Evolutionary conservation across 2,113 vertebrate genomes (phyloP).

Genomic region (Nesoenas mayeri): DNA sequence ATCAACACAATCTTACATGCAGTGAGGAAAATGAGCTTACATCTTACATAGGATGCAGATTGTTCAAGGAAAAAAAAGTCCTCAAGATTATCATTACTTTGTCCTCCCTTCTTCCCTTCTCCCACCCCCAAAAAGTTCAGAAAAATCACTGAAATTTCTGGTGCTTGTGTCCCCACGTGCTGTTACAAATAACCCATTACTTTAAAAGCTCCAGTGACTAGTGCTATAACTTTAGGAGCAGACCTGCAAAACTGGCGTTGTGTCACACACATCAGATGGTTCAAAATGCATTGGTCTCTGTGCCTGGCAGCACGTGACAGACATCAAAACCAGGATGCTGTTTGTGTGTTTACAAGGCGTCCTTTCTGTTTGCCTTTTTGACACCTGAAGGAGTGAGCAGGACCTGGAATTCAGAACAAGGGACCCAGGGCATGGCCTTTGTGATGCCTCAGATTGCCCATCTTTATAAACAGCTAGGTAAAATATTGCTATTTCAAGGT

Average conservation of each 20-base stretch:
- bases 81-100: neutral
- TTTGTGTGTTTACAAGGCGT: neutral
- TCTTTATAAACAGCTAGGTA: neutral
- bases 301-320: neutral
- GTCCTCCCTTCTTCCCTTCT: neutral
- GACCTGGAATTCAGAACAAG: neutral
- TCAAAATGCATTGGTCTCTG: neutral
- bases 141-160: neutral
- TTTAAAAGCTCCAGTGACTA: neutral
- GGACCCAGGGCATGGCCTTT: neutral
- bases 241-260: neutral
- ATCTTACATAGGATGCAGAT: neutral
- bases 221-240: neutral
- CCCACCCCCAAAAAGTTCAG: neutral
- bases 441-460: neutral
- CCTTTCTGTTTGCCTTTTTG: neutral
- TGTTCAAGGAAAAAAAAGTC: neutral
- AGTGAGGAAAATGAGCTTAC: neutral
- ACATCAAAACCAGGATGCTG: neutral
- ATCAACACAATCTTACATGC: neutral
- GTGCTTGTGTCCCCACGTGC: neutral
- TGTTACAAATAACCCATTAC: neutral
- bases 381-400: neutral
- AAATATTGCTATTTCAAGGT: neutral
- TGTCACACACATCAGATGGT: rapidly evolving